These are phyloP conservation scores for Cotesia congregata DNA, from an alignment of 2,888 invertebrate genomes.

Conservation along the genomic window DNA sequence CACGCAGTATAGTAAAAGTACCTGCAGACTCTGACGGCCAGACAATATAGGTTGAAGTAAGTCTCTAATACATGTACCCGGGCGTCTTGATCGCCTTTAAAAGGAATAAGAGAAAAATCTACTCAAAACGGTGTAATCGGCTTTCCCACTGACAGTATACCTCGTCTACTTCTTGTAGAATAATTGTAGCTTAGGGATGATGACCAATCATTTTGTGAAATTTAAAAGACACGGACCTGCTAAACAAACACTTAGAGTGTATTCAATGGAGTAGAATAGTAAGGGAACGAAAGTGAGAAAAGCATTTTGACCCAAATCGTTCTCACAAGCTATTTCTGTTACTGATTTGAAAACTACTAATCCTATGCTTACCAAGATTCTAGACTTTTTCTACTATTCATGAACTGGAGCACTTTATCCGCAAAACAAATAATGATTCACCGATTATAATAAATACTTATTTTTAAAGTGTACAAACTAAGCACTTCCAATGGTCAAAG, in stretches of 20 bases:
- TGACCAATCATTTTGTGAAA: conserved; percentile 40
- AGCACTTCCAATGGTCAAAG: background rate
- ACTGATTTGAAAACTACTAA: background rate
- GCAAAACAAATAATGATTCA: background rate
- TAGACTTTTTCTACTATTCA: background rate
- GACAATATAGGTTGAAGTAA: conserved; percentile 18
- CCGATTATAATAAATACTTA: background rate
- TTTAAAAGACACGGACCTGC: conserved; percentile 44
- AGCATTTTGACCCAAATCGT: conserved; percentile 2
- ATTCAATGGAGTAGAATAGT: conserved; percentile 27
- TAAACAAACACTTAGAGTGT: conserved; percentile 44
- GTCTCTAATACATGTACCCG: conserved; percentile 14
- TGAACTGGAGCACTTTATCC: background rate
- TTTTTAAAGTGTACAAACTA: background rate
- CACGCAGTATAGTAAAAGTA: conserved; percentile 51
- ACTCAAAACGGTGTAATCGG: conserved; percentile 44
- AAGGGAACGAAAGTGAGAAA: conserved; percentile 7
- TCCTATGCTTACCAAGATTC: background rate
- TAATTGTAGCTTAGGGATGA: conserved; percentile 26
- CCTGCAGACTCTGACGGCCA: conserved; percentile 51
- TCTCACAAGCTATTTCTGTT: background rate
- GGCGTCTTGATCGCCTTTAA: conserved; percentile 34
- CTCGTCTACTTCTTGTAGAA: conserved; percentile 22
- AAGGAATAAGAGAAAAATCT: conserved; percentile 33
- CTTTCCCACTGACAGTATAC: conserved; percentile 33